A percentile compares a stretch with the other conserved stretches of the same genome.
phyloP scores from a whole-genome alignment of 2,888 invertebrate genomes.

The Spodoptera littoralis region DNA sequence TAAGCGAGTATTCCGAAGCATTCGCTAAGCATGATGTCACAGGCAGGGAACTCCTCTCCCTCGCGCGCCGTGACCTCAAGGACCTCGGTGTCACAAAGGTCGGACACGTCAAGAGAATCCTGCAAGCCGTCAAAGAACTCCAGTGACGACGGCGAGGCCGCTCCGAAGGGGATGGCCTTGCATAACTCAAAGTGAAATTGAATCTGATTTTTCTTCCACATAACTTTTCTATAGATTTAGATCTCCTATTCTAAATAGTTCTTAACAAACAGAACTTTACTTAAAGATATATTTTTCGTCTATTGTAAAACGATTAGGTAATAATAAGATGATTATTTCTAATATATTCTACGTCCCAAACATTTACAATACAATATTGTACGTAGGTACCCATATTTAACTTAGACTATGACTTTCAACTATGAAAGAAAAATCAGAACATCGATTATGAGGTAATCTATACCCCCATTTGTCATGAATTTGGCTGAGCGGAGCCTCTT shows the following conservation, averaged over 20 bases:
- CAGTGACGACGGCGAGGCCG: slow-evolving; percentile 86
- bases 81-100: slow-evolving; percentile 98
- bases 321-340: slow-evolving; percentile 4
- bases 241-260: slow-evolving; percentile 40
- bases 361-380: slow-evolving; percentile 12
- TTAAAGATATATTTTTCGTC: slow-evolving; percentile 46
- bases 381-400: slow-evolving; percentile 32
- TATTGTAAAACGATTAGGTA: slow-evolving; percentile 33
- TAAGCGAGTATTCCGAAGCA: slow-evolving; percentile 96
- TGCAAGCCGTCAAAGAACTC: slow-evolving; percentile 96
- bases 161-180: slow-evolving; percentile 84
- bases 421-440: slow-evolving; percentile 56
- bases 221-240: slow-evolving; percentile 35
- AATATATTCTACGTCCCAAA: slow-evolving; percentile 12
- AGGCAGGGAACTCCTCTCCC: slow-evolving; percentile 95
- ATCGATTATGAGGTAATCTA: slow-evolving; percentile 34
- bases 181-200: slow-evolving; percentile 51
- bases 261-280: slow-evolving; percentile 26
- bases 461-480: slow-evolving; percentile 23
- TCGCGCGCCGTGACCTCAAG: slow-evolving; percentile 95
- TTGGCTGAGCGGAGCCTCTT: slow-evolving; percentile 3
- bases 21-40: slow-evolving; percentile 97
- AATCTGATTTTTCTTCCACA: slow-evolving; percentile 56
- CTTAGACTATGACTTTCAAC: slow-evolving; percentile 7
- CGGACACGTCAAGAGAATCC: slow-evolving; percentile 98